Evolutionary conservation across 2,888 invertebrate species (phyloP).

Genomic region (Agriotes lineatus): DNA sequence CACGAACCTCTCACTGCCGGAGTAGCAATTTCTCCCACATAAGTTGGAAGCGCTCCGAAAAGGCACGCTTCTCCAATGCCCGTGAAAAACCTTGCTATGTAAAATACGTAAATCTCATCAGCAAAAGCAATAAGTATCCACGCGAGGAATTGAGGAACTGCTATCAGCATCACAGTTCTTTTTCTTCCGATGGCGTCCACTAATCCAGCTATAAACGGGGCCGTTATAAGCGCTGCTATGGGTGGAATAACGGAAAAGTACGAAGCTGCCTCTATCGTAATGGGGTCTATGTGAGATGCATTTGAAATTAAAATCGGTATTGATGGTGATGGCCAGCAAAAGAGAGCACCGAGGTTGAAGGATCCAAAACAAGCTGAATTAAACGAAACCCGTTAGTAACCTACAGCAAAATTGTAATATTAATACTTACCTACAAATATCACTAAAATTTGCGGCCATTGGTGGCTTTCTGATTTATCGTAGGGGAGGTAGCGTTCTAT

Average conservation of each 20-base stretch:
- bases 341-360: constrained; percentile 52
- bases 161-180: constrained; percentile 53
- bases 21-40: constrained; percentile 57
- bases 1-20: constrained; percentile 57
- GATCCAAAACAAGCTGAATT: constrained; percentile 48
- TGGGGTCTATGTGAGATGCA: constrained; percentile 51
- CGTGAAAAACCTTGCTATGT: constrained; percentile 53
- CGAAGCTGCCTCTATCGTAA: constrained; percentile 58
- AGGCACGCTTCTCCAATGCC: constrained; percentile 56
- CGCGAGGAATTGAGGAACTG: constrained; percentile 54
- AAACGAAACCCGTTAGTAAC: too few species aligned
- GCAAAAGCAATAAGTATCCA: constrained; percentile 53
- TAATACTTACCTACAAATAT: constrained; percentile 43
- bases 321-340: constrained; percentile 60
- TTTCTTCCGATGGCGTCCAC: constrained; percentile 58
- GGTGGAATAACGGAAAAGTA: constrained; percentile 59
- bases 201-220: constrained; percentile 52
- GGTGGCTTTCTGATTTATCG: background rate
- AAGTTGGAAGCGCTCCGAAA: constrained; percentile 55
- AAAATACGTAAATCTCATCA: constrained; percentile 53
- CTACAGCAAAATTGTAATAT: constrained; percentile 28
- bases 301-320: constrained; percentile 56
- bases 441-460: constrained; percentile 37
- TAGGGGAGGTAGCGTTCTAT: constrained; percentile 10
- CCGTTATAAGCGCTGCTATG: constrained; percentile 50